phyloP scores from a whole-genome alignment of 2,888 invertebrate genomes.

The Lysandra bellargus region DNA sequence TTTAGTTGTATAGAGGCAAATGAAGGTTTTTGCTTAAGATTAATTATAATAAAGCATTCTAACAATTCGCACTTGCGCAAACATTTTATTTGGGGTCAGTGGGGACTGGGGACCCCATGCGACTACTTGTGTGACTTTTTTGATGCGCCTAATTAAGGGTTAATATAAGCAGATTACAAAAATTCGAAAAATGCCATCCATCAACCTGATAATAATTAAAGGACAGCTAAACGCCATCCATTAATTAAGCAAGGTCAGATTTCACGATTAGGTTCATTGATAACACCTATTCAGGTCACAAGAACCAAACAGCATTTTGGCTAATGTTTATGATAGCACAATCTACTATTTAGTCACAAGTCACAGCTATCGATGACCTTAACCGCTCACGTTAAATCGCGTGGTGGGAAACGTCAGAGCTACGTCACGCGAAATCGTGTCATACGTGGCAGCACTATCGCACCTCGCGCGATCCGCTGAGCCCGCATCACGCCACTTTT shows the following conservation, averaged over 20 bases:
- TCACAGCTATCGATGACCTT: slow-evolving; percentile 44
- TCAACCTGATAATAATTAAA: background rate
- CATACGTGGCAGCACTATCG: slow-evolving; percentile 57
- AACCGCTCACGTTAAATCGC: slow-evolving; percentile 47
- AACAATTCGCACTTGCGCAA: too few species aligned
- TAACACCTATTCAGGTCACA: background rate
- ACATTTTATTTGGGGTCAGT: too few species aligned
- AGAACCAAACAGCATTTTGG: background rate
- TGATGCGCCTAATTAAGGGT: too few species aligned
- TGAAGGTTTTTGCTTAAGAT: too few species aligned
- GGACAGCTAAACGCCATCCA: background rate
- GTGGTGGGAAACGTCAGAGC: slow-evolving; percentile 49
- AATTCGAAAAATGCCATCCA: background rate
- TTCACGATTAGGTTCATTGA: background rate
- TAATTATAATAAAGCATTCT: too few species aligned
- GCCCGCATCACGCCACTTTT: slow-evolving; percentile 66
- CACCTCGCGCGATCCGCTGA: slow-evolving; percentile 43
- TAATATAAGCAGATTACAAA: background rate
- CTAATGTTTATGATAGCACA: background rate
- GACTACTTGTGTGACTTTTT: too few species aligned
- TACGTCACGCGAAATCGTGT: slow-evolving; percentile 43
- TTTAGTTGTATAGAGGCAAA: too few species aligned
- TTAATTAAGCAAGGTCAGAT: slow-evolving; percentile 3
- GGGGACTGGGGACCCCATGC: too few species aligned
- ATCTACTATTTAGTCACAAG: slow-evolving; percentile 27